Base-by-base conservation (phyloP, 2,113 vertebrate species). In the Microtus oregoni region DNA sequence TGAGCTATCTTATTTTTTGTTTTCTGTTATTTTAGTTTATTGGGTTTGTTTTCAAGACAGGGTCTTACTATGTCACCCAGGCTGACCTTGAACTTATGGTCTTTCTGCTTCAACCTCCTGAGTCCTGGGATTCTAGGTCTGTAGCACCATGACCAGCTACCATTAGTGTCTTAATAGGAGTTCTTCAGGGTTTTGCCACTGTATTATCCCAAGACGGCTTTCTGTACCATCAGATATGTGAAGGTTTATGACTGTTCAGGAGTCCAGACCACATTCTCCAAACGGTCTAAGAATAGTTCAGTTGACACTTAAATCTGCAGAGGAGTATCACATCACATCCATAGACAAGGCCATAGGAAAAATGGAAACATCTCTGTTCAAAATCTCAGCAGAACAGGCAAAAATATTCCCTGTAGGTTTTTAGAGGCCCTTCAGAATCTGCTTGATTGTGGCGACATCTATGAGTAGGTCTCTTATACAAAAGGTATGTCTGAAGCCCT, bases 401-500 rank as follows among this genome's bases (percentile, higher is more conserved):
- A 26, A 73, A 72, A 50, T 93, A 12, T 65, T 70, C 88, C 92
- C 41, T 7, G 35, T 68, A 65, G 32, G n/a, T 90, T 91, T 87
- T 30, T 67, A 63, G 91, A 89, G n/a, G 38, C 22, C 41, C 41
- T 85, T 79, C 30, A 35, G 65, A 67, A 52, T 26, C n/a, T 1
- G 1, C 61, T 41, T 47, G 44, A 81, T 63, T 90, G 38, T 89
- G 82, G 86, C 83, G 55, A 63, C 52, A 83, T 94, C 89, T 77
- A 68, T 95, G 93, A 96, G 94, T 9, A 12, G 61, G 86, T 65
- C 61, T 92, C 65, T 52, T 24, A 6, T 73, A 7, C 52, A 68
- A 90, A 92, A 94, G 67, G 86, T 70, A 32, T 17, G 65, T 93
- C 79, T 72, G 81, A 77, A 78, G 65, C 30, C 70, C 35, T 61